Evolutionary conservation across 2,113 vertebrate genomes (phyloP).

Genomic region (Daphoenositta chrysoptera): DNA sequence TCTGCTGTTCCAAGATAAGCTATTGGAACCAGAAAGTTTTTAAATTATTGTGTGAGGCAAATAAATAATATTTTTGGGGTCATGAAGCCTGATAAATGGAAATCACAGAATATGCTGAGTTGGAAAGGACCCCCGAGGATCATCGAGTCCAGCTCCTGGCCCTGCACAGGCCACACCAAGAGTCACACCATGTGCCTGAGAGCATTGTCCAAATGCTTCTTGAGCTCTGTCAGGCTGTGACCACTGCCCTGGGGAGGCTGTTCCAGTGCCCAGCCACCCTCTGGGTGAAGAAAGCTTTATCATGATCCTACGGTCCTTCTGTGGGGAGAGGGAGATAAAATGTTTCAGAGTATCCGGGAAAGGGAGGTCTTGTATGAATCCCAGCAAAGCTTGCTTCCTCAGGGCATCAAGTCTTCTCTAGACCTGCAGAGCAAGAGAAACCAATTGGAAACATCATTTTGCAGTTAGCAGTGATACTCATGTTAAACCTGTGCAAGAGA

Average conservation of each 20-base stretch:
- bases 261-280: background rate
- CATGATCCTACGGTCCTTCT: background rate
- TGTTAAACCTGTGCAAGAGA: background rate
- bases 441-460: background rate
- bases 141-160: rapidly evolving
- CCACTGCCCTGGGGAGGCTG: background rate
- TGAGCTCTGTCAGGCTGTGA: background rate
- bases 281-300: background rate
- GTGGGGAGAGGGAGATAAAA: background rate
- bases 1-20: background rate
- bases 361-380: background rate
- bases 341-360: background rate
- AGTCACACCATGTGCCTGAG: background rate
- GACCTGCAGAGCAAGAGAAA: background rate
- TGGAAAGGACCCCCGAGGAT: background rate
- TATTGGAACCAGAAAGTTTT: background rate
- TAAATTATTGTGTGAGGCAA: background rate
- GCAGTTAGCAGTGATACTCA: background rate
- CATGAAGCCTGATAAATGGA: background rate
- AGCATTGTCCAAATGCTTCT: background rate
- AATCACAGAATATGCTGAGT: background rate
- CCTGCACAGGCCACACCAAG: background rate
- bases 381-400: background rate
- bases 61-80: background rate
- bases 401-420: background rate